Base-by-base conservation (phyloP, 2,888 invertebrate genomes). In the Apoda limacodes region DNA sequence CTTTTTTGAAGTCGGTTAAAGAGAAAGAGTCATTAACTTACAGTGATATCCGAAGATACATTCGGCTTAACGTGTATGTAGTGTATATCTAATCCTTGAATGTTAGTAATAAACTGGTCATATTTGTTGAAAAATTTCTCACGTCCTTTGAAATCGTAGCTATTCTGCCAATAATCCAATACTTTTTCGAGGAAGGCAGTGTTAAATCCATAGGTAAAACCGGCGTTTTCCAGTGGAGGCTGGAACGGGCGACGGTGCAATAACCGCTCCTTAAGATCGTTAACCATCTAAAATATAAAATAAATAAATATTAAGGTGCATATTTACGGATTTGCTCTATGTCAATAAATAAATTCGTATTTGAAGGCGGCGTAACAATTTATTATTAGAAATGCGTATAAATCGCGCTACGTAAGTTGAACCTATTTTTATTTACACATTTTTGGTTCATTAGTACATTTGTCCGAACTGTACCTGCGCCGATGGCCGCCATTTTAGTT, bases 141-240 rank as follows among this genome's bases (percentile, higher is more conserved):
- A 6, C 90, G 78, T 28, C 87, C 83, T 24, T 71, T 71, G 33
- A 81, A 66, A 47, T 92, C 83, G 59, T 91, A 95, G 17, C 83
- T 82, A 20, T 85, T 85, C 7, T 82, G 83, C 97, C 97, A 97
- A 60, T 90, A 90, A 24, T 88, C 82, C 1, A 91, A 60, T 5
- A 95, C 75, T 41, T 83, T 82, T 7, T 83, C 71, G 3, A 94
- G 62, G 39, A 86, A 86, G 21, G 86, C 78, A 0, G 88, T 70
- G 52, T 92, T 90, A 56, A 95, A 88, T 2, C 96, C 96, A 52
- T 94, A 94, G 35, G 87, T 83, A 64, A 93, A 95, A 4, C 84
- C 85, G 0, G 80, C 66, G 26, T 83, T 84, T 60, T 91, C 88
- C 25, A 91, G 53, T 0, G 92, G 88, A 7, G 75, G 72, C 0